Base-by-base conservation (phyloP, 2,797 vertebrate species). In the Trachurus trachurus region DNA sequence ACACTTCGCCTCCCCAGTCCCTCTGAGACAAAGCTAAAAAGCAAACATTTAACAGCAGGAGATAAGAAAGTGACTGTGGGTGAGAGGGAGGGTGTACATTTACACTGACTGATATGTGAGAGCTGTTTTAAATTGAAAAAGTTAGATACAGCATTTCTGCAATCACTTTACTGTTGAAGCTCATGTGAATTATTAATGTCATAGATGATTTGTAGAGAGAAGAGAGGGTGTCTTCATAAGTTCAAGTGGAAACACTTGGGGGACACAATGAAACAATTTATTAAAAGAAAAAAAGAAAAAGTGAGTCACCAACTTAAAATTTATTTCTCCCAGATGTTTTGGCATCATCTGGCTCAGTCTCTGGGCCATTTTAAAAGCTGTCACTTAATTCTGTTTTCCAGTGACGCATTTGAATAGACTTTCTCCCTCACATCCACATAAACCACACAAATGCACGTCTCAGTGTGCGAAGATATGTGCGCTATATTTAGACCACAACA, bases 1-100 rank as follows among this genome's bases (percentile, higher is more conserved):
- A 89, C 81, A 54, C 49, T 82, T 89, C 73, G 75, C 92, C 93
- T 91, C 93, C 93, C 92, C 89, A 80, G 80, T 88, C 74, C 80
- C 80, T 71, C 21, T 37, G 81, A 85, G 83, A 83, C 66, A 9
- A 83, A 88, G 60, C 45, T 47, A 86, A 80, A 94, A 91, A 83
- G 75, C 86, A 93, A 93, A 95, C 87, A 92, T 88, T 91, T 73
- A 75, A 83, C 83, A 80, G 84, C 59, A 81, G 71, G 63, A 84
- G 89, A 93, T 92, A 91, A 92, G 79, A 80, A 71, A 66, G 45
- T 76, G 54, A 17, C 49, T 40, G 34, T 62, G 49, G 53, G 31
- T 71, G 53, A 26, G 57, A 44, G 21, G 39, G 21, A 2, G 21
- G 9, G 22, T 69, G 57, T 39, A 62, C n/a, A 42, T 76, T 57